Evolutionary conservation across 2,888 invertebrate genomes (phyloP), one percentile per base, ranked within the genome.

Genomic region (Eugnorisma glareosa): DNA sequence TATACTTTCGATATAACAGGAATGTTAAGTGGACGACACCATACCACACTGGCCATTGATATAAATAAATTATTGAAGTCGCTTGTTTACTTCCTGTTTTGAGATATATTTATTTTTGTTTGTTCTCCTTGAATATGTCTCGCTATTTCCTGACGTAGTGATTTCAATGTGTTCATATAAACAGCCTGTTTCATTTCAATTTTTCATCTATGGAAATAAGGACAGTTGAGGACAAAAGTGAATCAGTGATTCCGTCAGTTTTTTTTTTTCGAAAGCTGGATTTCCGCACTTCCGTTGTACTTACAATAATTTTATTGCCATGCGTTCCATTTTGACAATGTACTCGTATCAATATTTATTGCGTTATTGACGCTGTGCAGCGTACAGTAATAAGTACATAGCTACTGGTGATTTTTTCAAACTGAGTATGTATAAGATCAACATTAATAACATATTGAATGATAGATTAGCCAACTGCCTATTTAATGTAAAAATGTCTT

Each of bases 1-100:
- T n/a, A n/a, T n/a, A n/a, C n/a, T 80, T 71, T 64, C 45, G 45
- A 80, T 72, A n/a, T 13, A 45, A 71, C 54, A 24, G 31, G 80
- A 72, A 78, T 78, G 54, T 72, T 31, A 64, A 80, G 72, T 72
- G 54, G 31, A 54, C 31, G 64, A 28, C 7, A n/a, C 37, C 11
- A 4, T n/a, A 18, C n/a, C n/a, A 18, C 28, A 37, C 31, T 10
- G 63, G n/a, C n/a, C 54, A 45, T 61, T 81, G 45, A 73, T 43
- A 43, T 31, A 37, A 45, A 79, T 57, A 59, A 40, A 4, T 79
- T 68, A 73, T 57, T 35, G 10, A 37, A 61, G 31, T 51, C 7
- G 51, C 21, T n/a, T 61, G 13, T 45, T 64, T 31, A 54, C 31
- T 79, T 73, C 51, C 75, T 67, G 48, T 43, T 73, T 15, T 45